Evolutionary conservation across 2,888 invertebrate species (phyloP), one percentile per base, ranked within the genome.

Genomic region (Euproctis similis): DNA sequence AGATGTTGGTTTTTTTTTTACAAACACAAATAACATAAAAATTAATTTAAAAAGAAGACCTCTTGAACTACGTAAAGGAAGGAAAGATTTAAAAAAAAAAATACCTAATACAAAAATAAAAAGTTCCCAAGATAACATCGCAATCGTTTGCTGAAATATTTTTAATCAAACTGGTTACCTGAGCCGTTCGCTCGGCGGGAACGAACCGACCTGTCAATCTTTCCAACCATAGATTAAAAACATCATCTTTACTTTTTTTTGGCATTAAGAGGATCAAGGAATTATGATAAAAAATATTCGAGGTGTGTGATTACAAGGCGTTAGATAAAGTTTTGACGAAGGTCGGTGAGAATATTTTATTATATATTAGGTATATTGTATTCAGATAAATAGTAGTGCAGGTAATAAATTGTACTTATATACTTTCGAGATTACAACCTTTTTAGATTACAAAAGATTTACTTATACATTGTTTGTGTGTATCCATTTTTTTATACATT

Each of bases 121-220:
- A 59, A 35, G 37, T 45, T 39, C 44, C 54, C 53, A 39, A 38
- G 66, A 72, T 69, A 66, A 49, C 48, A 68, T 66, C 69, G 43
- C 37, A 22, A 40, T 49, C 66, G 67, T 75, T 76, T 63, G 78
- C 81, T 78, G 76, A 80, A 81, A 80, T 73, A 77, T 80, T 78
- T 78, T 78, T 81, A 84, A 82, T 81, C 81, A 82, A 78, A 73
- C 61, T 71, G 75, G 74, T 73, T 80, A 82, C 82, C 82, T 81
- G 82, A 66, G 48, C 48, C 46, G 61, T 59, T 59, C 59, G 59
- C 62, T 59, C 65, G 61, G 60, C 64, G 59, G 64, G 65, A 58
- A 61, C 67, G 60, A 62, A 71, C 78, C 80, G 68, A 80, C 76
- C 84, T 82, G 82, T 84, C 84, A 82, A 80, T 84, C 84, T 78